Conservation (phyloP, 2,888 invertebrate genomes). For the Leptarthrus brevirostris region DNA sequence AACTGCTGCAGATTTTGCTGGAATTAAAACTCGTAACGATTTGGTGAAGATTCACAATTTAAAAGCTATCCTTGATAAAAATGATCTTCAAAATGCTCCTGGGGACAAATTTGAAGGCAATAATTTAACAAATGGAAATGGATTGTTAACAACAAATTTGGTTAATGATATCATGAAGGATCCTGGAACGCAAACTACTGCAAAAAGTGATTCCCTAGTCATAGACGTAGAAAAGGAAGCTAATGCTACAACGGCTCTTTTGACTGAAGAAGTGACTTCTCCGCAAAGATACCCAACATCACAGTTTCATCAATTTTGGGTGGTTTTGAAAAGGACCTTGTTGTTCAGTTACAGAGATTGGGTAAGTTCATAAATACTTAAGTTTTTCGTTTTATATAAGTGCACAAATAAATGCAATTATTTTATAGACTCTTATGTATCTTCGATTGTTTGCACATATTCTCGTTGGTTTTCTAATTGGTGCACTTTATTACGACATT, state of each 20-base stretch:
- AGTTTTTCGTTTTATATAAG: not conserved
- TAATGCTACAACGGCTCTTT: conserved; percentile 75
- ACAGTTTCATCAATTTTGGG: conserved; percentile 85
- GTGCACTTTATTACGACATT: conserved; percentile 93
- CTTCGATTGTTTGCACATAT: conserved; percentile 94
- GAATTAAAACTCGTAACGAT: conserved; percentile 69
- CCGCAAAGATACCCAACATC: conserved; percentile 85
- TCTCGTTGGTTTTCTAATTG: conserved; percentile 92
- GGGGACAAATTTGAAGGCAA: conserved; percentile 61
- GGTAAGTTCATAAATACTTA: conserved; percentile 77
- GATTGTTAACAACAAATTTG: conserved; percentile 69
- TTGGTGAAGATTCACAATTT: conserved; percentile 70
- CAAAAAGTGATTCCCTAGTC: conserved; percentile 63
- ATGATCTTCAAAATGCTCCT: conserved; percentile 66
- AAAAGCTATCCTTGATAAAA: conserved; percentile 69
- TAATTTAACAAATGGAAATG: conserved; percentile 62
- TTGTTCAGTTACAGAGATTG: conserved; percentile 89
- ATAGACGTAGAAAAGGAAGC: conserved; percentile 73
- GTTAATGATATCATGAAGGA: conserved; percentile 73
- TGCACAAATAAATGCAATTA: conserved; percentile 22
- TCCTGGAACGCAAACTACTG: conserved; percentile 50
- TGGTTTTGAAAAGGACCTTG: conserved; percentile 85
- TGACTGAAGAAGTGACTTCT: conserved; percentile 74
- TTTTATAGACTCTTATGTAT: conserved; percentile 90
- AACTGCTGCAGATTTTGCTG: conserved; percentile 77